phyloP scores from a whole-genome alignment of 2,888 invertebrate genomes.

The Mythimna impura region DNA sequence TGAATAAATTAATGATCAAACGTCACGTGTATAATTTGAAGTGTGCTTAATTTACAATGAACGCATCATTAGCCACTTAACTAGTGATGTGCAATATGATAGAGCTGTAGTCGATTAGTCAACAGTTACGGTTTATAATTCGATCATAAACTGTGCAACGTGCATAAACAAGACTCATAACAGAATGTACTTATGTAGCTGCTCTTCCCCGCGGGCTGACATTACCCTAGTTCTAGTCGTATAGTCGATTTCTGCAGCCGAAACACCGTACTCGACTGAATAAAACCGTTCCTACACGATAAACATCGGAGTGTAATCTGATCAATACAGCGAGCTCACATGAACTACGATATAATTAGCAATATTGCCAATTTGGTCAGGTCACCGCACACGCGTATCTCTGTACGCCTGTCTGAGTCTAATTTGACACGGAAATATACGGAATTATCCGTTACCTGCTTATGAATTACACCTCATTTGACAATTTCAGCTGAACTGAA shows the following conservation, averaged over 20 bases:
- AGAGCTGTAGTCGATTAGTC: conserved; percentile 34
- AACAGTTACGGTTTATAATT: conserved; percentile 40
- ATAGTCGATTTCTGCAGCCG: conserved; percentile 15
- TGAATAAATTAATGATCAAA: conserved; percentile 45
- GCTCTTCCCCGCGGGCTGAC: conserved; percentile 23
- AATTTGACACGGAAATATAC: conserved; percentile 71
- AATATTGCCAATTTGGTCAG: conserved; percentile 70
- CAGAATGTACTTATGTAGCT: conserved; percentile 31
- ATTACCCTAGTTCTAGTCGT: conserved; percentile 45
- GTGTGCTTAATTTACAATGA: conserved; percentile 34
- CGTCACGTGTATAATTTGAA: conserved; percentile 29
- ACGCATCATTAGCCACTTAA: conserved; percentile 35
- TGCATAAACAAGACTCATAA: conserved; percentile 38
- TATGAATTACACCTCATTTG: conserved; percentile 54
- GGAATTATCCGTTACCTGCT: conserved; percentile 56
- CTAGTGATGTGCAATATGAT: conserved; percentile 45
- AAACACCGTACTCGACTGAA: conserved; percentile 27
- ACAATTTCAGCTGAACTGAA: conserved; percentile 35
- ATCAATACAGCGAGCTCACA: conserved; percentile 59
- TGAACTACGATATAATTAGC: conserved; percentile 57
- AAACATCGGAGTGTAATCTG: conserved; percentile 54
- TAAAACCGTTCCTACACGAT: conserved; percentile 10
- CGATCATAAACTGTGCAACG: conserved; percentile 27
- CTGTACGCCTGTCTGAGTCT: conserved; percentile 66
- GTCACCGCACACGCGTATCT: conserved; percentile 71